phyloP scores from a whole-genome alignment of 2,797 vertebrate genomes.

The Smutsia gigantea region DNA sequence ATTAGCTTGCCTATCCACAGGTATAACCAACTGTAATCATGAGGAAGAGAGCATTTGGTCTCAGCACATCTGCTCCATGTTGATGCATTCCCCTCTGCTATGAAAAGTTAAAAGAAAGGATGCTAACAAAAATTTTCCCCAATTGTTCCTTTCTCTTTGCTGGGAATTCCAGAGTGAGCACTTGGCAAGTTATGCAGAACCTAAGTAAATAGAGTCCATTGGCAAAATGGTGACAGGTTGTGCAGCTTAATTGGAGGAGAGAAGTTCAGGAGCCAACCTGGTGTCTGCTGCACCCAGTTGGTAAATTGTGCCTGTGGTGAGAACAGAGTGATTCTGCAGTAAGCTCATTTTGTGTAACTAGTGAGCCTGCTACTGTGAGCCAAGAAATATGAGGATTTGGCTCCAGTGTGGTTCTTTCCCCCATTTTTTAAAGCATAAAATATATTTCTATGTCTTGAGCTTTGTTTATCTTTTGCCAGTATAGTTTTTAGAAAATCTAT shows the following conservation, averaged over 20 bases:
- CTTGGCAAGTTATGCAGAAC: conserved; percentile 72
- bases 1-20: conserved; percentile 86
- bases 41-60: conserved; percentile 86
- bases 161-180: conserved; percentile 75
- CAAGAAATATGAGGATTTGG: conserved; percentile 77
- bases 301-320: conserved; percentile 77
- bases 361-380: conserved; percentile 76
- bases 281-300: conserved; percentile 77
- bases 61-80: conserved; percentile 86
- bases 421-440: conserved; percentile 53
- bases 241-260: conserved; percentile 79
- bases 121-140: conserved; percentile 78
- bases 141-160: conserved; percentile 81
- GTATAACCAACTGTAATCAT: conserved; percentile 87
- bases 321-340: conserved; percentile 74
- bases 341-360: conserved; percentile 80
- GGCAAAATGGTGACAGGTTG: conserved; percentile 78
- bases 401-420: conserved; percentile 19
- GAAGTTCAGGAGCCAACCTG: conserved; percentile 77
- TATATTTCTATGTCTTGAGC: conserved; percentile 74
- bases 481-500: conserved; percentile 56
- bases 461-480: conserved; percentile 61
- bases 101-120: conserved; percentile 83
- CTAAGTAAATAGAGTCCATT: conserved; percentile 75
- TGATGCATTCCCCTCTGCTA: conserved; percentile 77